Percentiles rank a stretch among this genome's conserved stretches.
Conservation (phyloP, 2,113 vertebrate genomes). For the Tetraodon nigroviridis region DNA sequence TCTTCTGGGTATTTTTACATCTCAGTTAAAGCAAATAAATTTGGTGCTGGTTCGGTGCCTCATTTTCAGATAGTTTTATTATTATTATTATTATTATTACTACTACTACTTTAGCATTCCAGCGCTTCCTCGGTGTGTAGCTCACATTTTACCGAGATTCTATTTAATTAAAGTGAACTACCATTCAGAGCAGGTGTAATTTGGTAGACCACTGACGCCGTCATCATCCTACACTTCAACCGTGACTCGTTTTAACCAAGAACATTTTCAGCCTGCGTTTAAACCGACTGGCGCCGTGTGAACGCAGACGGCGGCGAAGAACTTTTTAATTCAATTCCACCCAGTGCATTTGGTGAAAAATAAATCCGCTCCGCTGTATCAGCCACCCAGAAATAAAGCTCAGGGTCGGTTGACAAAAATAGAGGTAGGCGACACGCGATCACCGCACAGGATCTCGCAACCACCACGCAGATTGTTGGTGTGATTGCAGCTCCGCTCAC, state of each 20-base stretch:
- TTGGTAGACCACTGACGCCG: background rate
- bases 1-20: constrained; percentile 1
- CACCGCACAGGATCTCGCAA: constrained; percentile 4
- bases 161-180: background rate
- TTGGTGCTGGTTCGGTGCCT: background rate
- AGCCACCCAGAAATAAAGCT: background rate
- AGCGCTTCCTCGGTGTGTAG: background rate
- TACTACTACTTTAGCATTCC: background rate
- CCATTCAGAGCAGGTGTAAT: no score
- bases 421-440: background rate
- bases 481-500: no score
- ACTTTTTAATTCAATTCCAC: no score
- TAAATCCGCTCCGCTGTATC: background rate
- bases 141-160: background rate
- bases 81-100: background rate
- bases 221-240: background rate
- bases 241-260: background rate
- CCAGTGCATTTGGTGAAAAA: background rate
- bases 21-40: background rate
- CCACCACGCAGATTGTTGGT: constrained; percentile 1
- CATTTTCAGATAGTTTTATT: background rate
- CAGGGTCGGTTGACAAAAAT: background rate
- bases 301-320: no score
- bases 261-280: background rate
- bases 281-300: no score